Conservation (phyloP, 2,113 vertebrate species). For the Equus przewalskii region DNA sequence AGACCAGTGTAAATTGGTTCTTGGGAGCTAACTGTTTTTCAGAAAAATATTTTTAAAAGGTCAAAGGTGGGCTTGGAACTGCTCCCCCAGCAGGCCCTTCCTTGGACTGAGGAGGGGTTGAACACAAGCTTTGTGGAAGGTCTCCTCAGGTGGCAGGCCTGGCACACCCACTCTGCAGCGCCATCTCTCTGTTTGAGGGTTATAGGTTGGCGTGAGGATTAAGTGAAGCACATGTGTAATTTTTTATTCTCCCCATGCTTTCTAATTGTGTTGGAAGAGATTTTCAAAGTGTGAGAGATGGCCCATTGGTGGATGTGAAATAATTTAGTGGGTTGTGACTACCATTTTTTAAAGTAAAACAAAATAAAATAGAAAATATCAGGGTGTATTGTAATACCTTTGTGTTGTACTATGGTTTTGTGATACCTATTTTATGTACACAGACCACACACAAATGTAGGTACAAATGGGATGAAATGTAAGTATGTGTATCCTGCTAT, state of each 20-base stretch:
- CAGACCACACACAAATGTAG: background rate
- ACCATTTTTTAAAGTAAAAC: background rate
- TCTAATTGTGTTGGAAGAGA: background rate
- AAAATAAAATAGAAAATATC: background rate
- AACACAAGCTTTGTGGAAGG: no score
- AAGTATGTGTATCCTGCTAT: background rate
- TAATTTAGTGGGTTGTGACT: no score
- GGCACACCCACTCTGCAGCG: rapidly evolving
- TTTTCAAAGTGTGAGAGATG: rapidly evolving
- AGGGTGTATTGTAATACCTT: no score
- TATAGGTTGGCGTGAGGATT: no score
- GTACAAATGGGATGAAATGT: rapidly evolving
- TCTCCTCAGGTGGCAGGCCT: rapidly evolving
- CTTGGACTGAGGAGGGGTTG: rapidly evolving
- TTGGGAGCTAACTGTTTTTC: background rate
- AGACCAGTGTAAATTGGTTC: background rate
- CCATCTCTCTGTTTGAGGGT: rapidly evolving
- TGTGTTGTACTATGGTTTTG: background rate
- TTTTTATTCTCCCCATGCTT: background rate
- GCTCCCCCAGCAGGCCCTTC: no score
- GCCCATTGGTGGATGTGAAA: background rate
- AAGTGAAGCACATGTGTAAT: rapidly evolving
- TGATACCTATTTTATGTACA: background rate
- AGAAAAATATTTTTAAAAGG: background rate
- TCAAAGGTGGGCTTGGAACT: background rate